Evolutionary conservation across 2,113 vertebrate genomes (phyloP), one percentile per base, ranked within the genome.

Genomic region (Petrocephalus zakoni): DNA sequence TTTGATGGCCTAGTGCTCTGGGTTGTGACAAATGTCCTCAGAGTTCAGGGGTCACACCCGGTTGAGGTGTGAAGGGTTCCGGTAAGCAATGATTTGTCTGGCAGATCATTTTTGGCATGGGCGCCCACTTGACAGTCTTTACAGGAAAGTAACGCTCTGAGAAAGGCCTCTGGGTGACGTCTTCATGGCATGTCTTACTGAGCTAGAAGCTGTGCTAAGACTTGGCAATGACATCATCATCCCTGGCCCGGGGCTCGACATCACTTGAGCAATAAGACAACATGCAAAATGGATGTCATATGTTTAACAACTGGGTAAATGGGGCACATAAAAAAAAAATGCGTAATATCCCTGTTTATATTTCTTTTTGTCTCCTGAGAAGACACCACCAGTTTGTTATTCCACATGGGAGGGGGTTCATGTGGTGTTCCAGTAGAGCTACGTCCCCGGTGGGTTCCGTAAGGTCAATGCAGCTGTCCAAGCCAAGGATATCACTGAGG

Each of bases 291-390:
- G 34, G 34, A 78, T 17, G 17, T 42, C 15, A 42, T 8, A 3
- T 42, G 68, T 15, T 37, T 15, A 37, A 61, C 19, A 61, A 75
- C 68, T 75, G 13, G 11, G 5, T 75, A 75, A 75, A 34, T 13
- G 13, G 68, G 68, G 68, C 5, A 78, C 34, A 78, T 42, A 42
- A 75, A 21, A 21, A 21, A 22, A 75, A 78, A 78, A 42, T 7
- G 29, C 22, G 10, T 6, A 42, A 75, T 37, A 78, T 78, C 72
- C 72, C 72, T 78, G 72, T 78, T 42, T 34, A 42, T 0, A 78
- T 78, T 42, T 78, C 34, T 78, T 78, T 78, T 78, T 78, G 72
- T 34, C 72, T 78, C 72, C 34, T 78, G 72, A 78, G 72, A 78
- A 42, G 72, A 42, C 72, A 42, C 42, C 34, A 78, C 34, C 72